Evolutionary conservation across 1,140 invertebrate genomes (phyloP).

Genomic region (Drosophila funebris): DNA sequence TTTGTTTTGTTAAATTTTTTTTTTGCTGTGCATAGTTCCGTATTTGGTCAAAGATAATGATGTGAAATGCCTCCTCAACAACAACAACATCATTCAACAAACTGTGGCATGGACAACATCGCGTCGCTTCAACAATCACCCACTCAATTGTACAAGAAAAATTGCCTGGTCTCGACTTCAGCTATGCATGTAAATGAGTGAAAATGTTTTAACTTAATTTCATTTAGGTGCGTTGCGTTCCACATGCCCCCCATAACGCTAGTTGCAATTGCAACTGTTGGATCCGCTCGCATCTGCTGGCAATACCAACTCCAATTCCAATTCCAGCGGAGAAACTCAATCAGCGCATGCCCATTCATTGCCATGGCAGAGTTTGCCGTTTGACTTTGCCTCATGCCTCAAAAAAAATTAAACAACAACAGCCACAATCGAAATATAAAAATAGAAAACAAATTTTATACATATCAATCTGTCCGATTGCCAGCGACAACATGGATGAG

Average conservation of each 20-base stretch:
- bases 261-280: constrained; percentile 18
- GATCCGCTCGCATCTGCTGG: not conserved
- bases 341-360: constrained; percentile 55
- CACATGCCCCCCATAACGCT: constrained; percentile 18
- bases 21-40: constrained; percentile 64
- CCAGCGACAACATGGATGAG: constrained; percentile 24
- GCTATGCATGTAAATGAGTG: constrained; percentile 75
- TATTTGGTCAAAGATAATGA: constrained; percentile 82
- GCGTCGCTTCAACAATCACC: constrained; percentile 65
- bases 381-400: not conserved
- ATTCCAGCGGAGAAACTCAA: constrained; percentile 29
- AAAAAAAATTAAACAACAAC: constrained; percentile 6
- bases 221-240: constrained; percentile 48
- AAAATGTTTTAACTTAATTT: constrained; percentile 74
- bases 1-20: constrained; percentile 24
- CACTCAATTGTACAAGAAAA: constrained; percentile 74
- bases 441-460: not conserved
- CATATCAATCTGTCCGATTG: not conserved
- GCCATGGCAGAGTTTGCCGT: constrained; percentile 49
- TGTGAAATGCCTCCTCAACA: constrained; percentile 67
- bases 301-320: constrained; percentile 4
- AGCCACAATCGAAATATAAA: not conserved
- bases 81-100: constrained; percentile 20
- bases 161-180: constrained; percentile 35
- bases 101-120: constrained; percentile 39